Percentiles rank a stretch among this genome's conserved stretches.
Conservation (phyloP, 2,113 vertebrate species). For the Atractosteus spatula region DNA sequence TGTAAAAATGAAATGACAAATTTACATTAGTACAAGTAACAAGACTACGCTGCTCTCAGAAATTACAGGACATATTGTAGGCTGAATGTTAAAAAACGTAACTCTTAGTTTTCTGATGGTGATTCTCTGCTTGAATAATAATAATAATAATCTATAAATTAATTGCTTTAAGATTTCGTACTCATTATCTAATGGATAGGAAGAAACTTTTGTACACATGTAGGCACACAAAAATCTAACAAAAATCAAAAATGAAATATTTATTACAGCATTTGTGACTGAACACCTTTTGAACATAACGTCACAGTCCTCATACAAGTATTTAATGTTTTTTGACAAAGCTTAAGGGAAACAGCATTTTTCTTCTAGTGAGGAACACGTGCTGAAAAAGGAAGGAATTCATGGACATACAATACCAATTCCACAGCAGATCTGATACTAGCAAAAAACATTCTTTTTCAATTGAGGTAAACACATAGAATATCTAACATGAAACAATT, state of each 20-base stretch:
- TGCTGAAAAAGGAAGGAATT: conserved; percentile 99
- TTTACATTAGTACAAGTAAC: too few relatives aligned
- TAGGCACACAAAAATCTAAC: conserved; percentile 92
- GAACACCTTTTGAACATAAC: conserved; percentile 99
- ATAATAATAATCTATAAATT: too few relatives aligned
- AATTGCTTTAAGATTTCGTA: too few relatives aligned
- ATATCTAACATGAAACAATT: conserved; percentile 99
- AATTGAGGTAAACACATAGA: conserved; percentile 99
- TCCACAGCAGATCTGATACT: conserved; percentile 99
- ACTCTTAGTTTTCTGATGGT: too few relatives aligned
- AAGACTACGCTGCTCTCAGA: too few relatives aligned
- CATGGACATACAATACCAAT: conserved; percentile 99
- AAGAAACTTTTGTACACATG: conserved; percentile 43
- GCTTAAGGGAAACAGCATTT: conserved; percentile 99
- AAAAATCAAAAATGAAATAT: conserved; percentile 99
- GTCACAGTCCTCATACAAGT: conserved; percentile 99
- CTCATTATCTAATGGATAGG: background rate
- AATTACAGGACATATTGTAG: too few relatives aligned
- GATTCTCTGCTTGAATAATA: too few relatives aligned
- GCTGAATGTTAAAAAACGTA: too few relatives aligned
- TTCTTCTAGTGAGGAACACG: conserved; percentile 99
- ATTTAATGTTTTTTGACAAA: conserved; percentile 99
- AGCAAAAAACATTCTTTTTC: conserved; percentile 99
- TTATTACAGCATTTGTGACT: conserved; percentile 99
- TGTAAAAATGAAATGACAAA: too few relatives aligned